These are phyloP conservation scores for Holcopasites calliopsidis DNA, from an alignment of 1,140 invertebrate genomes.

Conservation along the genomic window DNA sequence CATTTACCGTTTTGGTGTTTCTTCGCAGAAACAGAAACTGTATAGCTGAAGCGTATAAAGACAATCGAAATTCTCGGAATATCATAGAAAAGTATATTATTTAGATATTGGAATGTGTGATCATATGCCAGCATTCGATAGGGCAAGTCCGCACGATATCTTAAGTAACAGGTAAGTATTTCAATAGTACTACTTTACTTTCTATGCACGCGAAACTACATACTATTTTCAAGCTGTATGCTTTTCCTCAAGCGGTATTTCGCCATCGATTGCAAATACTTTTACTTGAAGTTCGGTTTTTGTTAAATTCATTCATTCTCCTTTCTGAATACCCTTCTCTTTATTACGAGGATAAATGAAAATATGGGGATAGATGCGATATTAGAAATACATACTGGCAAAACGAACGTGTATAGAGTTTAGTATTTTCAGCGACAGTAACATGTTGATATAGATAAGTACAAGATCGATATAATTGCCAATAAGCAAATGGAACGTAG, in stretches of 20 bases:
- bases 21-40: neutral
- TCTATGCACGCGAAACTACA: slow-evolving; percentile 45
- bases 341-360: no score
- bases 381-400: no score
- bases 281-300: neutral
- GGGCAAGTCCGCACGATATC: slow-evolving; percentile 5
- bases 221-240: slow-evolving; percentile 42
- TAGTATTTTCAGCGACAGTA: neutral
- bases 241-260: slow-evolving; percentile 43
- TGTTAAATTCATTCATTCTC: neutral
- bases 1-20: neutral
- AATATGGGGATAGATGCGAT: no score
- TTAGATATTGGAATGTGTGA: neutral
- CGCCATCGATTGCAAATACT: slow-evolving; percentile 27
- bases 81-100: neutral
- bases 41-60: no score
- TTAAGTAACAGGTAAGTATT: slow-evolving; percentile 41
- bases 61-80: neutral
- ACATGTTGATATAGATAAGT: neutral
- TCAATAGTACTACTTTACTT: slow-evolving; percentile 34
- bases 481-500: neutral
- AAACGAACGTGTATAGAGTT: neutral
- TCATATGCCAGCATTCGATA: neutral
- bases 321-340: no score
- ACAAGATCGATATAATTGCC: neutral